Evolutionary conservation across 1,140 invertebrate genomes (phyloP).

Genomic region (Tetramorium simillimum): DNA sequence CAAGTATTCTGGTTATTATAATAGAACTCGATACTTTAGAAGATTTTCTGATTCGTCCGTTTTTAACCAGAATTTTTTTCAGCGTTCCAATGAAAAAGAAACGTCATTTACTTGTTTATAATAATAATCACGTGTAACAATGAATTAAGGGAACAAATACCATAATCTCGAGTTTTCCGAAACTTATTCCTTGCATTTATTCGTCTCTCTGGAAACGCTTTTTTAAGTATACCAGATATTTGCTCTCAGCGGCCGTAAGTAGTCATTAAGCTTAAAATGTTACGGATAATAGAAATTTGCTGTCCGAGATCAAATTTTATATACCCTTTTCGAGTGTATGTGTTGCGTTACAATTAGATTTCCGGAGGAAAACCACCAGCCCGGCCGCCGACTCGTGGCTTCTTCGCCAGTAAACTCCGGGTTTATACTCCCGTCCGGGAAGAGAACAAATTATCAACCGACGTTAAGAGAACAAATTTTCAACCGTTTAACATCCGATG

Average conservation of each 20-base stretch:
- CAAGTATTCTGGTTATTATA: no score
- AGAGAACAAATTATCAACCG: constrained; percentile 34
- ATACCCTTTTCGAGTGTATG: not conserved
- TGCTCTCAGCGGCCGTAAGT: not conserved
- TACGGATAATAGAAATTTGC: constrained; percentile 12
- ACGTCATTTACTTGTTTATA: not conserved
- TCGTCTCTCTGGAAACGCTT: not conserved
- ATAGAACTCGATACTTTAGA: no score
- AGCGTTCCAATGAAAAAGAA: not conserved
- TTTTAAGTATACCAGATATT: not conserved
- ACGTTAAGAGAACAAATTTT: constrained; percentile 44
- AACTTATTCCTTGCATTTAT: not conserved
- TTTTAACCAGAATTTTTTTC: no score
- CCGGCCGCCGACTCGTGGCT: not conserved
- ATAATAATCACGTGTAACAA: no score
- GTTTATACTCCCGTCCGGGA: constrained; percentile 1
- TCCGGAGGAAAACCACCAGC: not conserved
- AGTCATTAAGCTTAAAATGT: not conserved
- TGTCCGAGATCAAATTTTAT: constrained; percentile 4
- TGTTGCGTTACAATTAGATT: constrained; percentile 31
- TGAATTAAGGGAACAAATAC: not conserved
- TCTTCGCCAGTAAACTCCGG: not conserved
- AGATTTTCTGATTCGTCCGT: no score
- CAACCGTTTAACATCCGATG: constrained; percentile 11
- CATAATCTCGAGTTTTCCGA: not conserved